Conservation (phyloP, 2,113 vertebrate genomes). For the Maylandia zebra region DNA sequence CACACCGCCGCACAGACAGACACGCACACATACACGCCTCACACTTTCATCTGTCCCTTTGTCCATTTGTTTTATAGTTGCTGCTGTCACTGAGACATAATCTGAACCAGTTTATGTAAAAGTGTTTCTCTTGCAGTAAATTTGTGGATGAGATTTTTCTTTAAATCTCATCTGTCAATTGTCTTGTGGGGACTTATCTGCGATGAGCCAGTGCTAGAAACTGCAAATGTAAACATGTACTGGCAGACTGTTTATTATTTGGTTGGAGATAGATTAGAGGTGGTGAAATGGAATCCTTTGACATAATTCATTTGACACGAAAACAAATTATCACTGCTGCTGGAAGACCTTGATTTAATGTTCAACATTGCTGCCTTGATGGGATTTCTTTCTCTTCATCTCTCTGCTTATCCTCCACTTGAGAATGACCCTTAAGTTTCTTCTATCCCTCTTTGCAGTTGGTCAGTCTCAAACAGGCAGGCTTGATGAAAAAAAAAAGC, state of each 20-base stretch:
- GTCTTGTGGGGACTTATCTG: constrained; percentile 26
- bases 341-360: not conserved
- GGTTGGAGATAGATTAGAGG: constrained; percentile 27
- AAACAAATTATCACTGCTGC: constrained; percentile 19
- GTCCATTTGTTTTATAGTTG: not conserved
- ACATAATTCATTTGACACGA: constrained; percentile 35
- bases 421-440: not conserved
- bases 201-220: not conserved
- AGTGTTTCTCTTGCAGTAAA: not conserved
- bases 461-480: not conserved
- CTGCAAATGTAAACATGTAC: not conserved
- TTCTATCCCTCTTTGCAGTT: not conserved
- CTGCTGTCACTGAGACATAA: not conserved
- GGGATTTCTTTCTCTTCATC: not conserved
- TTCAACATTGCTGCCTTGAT: not conserved
- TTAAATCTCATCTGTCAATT: not conserved
- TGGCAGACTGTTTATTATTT: constrained; percentile 22
- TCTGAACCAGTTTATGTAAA: not conserved
- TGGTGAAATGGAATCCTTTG: constrained; percentile 27
- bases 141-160: not conserved
- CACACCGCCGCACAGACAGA: not conserved
- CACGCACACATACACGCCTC: not conserved
- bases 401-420: not conserved
- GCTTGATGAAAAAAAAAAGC: not conserved
- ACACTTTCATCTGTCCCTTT: not conserved